Base-by-base conservation (phyloP, 2,113 vertebrate species). In the Garra rufa region DNA sequence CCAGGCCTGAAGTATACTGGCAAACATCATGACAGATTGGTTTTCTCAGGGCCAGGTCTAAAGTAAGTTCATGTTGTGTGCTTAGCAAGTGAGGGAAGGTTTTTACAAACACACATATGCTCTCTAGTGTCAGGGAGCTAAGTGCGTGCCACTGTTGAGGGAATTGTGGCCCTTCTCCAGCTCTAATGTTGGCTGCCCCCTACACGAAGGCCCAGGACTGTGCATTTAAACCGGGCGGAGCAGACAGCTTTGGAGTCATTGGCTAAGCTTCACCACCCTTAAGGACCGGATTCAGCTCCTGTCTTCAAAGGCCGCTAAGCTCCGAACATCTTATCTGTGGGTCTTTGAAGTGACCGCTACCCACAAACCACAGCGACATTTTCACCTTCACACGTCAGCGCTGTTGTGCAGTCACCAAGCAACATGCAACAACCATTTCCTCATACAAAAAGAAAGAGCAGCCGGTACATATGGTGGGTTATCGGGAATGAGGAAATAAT, bases 221-320 rank as follows among this genome's bases (percentile, higher is more conserved):
- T 73, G 76, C 50, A 78, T 89, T 84, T 88, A 89, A 88, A 84
- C 87, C 67, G 55, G 76, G 69, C 44, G 38, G 81, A 73, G 74
- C 75, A 83, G 63, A 80, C 84, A 87, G 86, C 78, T 83, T 87
- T 83, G 65, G 79, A 85, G 74, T 81, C 26, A 38, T 78, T 70
- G 52, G 70, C 57, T 87, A 87, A 87, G 85, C 89, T 85, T 81
- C 82, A 85, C 80, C 73, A 76, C 83, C 76, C 61, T 63, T 84
- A 85, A 89, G 85, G 75, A 86, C 65, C 34, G 41, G 86, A 87
- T 88, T 86, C 63, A 52, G 61, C 85, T 76, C 50, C 81, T 76
- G 82, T 83, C 83, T 86, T 89, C 86, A 85, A 89, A 90, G 71
- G 48, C 86, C 61, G 24, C 77, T 80, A 75, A 84, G 81, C 74